Conservation (phyloP, 1,140 invertebrate genomes). For the Bilobella aurantiaca region DNA sequence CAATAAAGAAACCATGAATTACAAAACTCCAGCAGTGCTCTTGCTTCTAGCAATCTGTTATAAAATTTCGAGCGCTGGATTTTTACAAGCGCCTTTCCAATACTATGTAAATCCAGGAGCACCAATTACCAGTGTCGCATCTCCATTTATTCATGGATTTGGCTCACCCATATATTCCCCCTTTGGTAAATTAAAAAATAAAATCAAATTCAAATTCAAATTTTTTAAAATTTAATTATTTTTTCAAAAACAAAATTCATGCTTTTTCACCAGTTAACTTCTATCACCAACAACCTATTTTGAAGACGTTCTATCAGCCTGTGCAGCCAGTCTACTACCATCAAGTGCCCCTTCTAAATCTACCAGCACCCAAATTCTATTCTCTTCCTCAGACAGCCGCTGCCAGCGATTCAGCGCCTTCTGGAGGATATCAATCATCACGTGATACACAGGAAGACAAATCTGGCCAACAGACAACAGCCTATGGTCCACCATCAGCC, state of each 20-base stretch:
- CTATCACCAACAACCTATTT: neutral
- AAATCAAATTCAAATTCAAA: slow-evolving; percentile 3
- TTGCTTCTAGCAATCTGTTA: neutral
- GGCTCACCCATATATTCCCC: neutral
- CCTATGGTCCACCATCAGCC: neutral
- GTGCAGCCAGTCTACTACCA: neutral
- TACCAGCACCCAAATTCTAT: neutral
- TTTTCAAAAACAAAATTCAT: neutral
- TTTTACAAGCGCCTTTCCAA: neutral
- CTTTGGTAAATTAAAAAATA: neutral
- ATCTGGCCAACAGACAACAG: neutral
- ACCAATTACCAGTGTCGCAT: neutral
- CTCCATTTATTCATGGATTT: neutral
- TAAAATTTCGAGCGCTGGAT: neutral
- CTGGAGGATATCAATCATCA: neutral
- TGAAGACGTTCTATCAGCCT: neutral
- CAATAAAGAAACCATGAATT: neutral
- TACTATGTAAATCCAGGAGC: neutral
- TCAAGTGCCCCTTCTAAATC: neutral
- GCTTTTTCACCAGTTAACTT: too few relatives aligned
- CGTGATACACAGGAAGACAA: neutral
- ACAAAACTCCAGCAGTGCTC: neutral
- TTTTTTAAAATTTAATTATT: neutral
- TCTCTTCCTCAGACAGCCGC: neutral
- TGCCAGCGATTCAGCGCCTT: neutral